Evolutionary conservation across 2,888 invertebrate species (phyloP).

Genomic region (Pyralis farinalis): DNA sequence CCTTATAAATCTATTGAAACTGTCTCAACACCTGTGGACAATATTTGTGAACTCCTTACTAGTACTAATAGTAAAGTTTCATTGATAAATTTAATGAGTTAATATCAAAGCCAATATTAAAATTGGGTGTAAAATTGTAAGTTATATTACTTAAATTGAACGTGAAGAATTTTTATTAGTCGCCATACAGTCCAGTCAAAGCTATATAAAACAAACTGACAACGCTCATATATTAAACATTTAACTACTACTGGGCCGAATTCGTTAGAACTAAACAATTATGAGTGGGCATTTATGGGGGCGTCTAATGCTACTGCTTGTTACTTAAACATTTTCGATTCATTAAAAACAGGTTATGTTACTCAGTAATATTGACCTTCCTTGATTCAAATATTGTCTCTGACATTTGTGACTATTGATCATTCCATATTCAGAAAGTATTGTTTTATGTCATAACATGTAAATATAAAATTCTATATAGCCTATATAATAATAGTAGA

Average conservation of each 20-base stretch:
- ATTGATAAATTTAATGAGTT: not conserved
- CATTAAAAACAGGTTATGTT: slow-evolving; percentile 29
- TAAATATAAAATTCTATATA: too few species aligned
- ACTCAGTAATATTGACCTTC: slow-evolving; percentile 11
- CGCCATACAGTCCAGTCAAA: slow-evolving; percentile 28
- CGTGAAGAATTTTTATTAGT: slow-evolving; percentile 42
- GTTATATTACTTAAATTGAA: slow-evolving; percentile 37
- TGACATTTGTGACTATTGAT: too few species aligned
- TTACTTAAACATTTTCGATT: slow-evolving; percentile 40
- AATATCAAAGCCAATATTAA: slow-evolving; percentile 5
- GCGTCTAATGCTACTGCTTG: slow-evolving; percentile 40
- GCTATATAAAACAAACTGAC: slow-evolving; percentile 37
- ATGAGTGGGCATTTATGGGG: slow-evolving; percentile 53
- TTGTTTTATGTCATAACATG: too few species aligned
- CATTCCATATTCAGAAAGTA: too few species aligned
- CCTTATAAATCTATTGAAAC: not conserved
- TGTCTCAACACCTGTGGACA: slow-evolving; percentile 3
- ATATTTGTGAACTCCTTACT: not conserved
- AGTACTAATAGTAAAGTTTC: too few species aligned
- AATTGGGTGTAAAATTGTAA: slow-evolving; percentile 21
- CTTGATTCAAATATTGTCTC: not conserved
- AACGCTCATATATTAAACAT: slow-evolving; percentile 51
- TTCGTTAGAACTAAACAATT: slow-evolving; percentile 39
- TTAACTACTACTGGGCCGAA: slow-evolving; percentile 49
- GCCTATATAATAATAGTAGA: too few species aligned